Evolutionary conservation across 2,113 vertebrate species (phyloP).

Genomic region (Microcebus murinus): DNA sequence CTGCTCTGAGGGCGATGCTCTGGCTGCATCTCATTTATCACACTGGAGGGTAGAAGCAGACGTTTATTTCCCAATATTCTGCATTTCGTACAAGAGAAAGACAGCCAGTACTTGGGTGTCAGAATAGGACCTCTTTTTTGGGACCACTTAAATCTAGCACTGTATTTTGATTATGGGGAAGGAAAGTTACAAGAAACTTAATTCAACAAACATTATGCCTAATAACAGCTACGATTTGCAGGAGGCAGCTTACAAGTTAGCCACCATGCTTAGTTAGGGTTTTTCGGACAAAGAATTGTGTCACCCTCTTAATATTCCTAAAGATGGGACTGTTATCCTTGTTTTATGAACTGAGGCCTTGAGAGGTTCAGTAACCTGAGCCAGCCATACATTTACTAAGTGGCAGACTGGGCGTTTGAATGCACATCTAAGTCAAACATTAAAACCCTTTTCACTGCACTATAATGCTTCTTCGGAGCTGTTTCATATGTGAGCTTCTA

Average conservation of each 20-base stretch:
- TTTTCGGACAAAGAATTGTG: not conserved
- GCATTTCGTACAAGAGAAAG: not conserved
- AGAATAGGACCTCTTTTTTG: not conserved
- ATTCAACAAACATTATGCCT: not conserved
- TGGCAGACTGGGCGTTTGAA: not conserved
- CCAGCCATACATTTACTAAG: not conserved
- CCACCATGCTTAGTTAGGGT: not conserved
- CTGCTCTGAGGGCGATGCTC: not conserved
- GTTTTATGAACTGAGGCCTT: conserved; percentile 12
- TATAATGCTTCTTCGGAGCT: conserved; percentile 27
- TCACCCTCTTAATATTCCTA: not conserved
- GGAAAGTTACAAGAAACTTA: conserved; percentile 21
- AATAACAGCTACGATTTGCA: not conserved
- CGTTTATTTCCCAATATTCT: not conserved
- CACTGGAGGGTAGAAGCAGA: not conserved
- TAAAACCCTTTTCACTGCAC: conserved; percentile 27
- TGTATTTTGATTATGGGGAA: not conserved
- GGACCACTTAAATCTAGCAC: not conserved
- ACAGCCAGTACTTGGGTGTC: not conserved
- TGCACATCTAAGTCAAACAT: not conserved
- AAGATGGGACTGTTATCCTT: not conserved
- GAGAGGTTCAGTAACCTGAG: not conserved
- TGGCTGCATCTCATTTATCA: not conserved
- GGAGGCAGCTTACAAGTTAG: not conserved
- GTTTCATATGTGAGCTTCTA: not conserved